A percentile compares a stretch with the other conserved stretches of the same genome.
Evolutionary conservation across 2,888 invertebrate species (phyloP).

Genomic region (Pogonocherus hispidulus): DNA sequence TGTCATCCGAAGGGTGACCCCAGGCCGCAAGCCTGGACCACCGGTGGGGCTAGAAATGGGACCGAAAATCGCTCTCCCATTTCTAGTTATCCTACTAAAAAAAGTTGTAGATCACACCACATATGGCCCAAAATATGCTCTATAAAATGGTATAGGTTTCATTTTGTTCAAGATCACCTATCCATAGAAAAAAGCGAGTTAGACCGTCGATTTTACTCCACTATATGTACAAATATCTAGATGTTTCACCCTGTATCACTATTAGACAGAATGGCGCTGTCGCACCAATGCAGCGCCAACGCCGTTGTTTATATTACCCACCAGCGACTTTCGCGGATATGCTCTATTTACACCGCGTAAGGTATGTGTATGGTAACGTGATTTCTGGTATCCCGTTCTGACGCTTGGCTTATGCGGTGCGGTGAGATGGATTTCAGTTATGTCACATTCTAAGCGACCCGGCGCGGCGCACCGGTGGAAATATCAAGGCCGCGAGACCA

Average conservation of each 20-base stretch:
- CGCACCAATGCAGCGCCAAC: constrained; percentile 3
- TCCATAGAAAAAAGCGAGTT: no score
- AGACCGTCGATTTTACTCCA: no score
- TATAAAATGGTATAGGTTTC: no score
- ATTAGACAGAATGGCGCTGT: background rate
- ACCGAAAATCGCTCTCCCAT: no score
- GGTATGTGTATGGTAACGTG: constrained; percentile 34
- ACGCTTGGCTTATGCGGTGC: background rate
- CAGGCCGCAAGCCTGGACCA: no score
- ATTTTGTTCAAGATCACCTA: no score
- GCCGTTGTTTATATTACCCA: background rate
- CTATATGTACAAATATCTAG: background rate
- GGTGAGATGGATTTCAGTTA: constrained; percentile 16
- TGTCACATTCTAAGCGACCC: constrained; percentile 50
- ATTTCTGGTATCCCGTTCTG: constrained; percentile 32
- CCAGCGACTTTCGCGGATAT: constrained; percentile 27
- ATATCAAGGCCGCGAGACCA: constrained; percentile 59
- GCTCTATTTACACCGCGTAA: constrained; percentile 22
- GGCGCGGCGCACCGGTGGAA: constrained; percentile 53
- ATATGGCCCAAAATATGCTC: no score
- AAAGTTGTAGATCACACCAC: no score
- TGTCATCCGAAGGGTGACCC: no score
- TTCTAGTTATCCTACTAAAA: no score
- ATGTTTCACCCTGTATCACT: background rate
- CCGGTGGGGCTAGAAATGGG: no score